Conservation (phyloP, 53 echinoderm and acorn worm genomes). For the Apostichopus leukothele region DNA sequence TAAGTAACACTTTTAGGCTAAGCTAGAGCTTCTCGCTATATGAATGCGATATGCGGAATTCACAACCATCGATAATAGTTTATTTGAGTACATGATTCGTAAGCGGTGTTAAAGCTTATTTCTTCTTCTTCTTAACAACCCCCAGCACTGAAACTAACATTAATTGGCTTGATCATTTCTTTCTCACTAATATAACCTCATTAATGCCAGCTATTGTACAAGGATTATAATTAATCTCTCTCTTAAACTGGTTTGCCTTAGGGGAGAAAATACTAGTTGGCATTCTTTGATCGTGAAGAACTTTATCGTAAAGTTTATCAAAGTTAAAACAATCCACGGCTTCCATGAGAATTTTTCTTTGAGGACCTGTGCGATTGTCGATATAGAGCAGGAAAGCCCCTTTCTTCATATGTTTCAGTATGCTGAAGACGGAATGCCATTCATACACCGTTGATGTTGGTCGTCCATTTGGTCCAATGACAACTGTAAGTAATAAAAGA, state of each 20-base stretch:
- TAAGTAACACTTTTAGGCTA: too few relatives aligned
- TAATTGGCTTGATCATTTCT: background rate
- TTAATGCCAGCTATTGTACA: constrained; percentile 17
- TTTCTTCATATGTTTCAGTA: constrained; percentile 21
- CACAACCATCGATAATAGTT: too few relatives aligned
- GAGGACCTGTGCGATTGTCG: constrained; percentile 41
- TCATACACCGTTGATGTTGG: background rate
- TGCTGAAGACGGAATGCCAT: constrained; percentile 44
- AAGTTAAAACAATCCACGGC: constrained; percentile 15
- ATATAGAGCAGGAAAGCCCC: constrained; percentile 38
- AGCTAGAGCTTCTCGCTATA: too few relatives aligned
- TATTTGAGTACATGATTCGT: too few relatives aligned
- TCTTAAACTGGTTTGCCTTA: background rate
- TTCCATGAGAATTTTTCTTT: constrained; percentile 26
- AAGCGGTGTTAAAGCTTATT: too few relatives aligned
- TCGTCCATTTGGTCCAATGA: background rate
- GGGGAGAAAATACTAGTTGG: background rate
- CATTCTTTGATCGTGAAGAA: background rate
- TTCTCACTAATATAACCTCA: constrained; percentile 31
- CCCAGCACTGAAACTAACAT: too few relatives aligned
- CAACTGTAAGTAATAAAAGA: background rate
- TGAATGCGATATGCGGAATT: too few relatives aligned
- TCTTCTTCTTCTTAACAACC: too few relatives aligned
- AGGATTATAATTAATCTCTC: background rate
- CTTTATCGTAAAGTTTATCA: background rate